Conservation (phyloP, 1,140 invertebrate species). For the Cotesia vestalis region DNA sequence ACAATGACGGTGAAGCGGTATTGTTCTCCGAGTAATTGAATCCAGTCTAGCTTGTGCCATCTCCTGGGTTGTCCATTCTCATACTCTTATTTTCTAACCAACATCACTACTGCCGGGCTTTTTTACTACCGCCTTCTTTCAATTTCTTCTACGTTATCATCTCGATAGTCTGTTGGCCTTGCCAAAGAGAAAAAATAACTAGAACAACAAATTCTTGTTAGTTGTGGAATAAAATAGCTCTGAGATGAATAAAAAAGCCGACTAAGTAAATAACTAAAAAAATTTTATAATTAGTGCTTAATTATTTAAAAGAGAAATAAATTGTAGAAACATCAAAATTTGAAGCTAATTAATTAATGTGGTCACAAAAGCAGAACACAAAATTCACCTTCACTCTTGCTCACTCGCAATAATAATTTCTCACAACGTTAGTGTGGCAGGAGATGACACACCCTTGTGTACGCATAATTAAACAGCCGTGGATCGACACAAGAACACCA, state of each 20-base stretch:
- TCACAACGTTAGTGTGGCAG: slow-evolving; percentile 11
- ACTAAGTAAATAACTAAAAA: too few relatives aligned
- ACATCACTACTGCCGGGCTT: slow-evolving; percentile 21
- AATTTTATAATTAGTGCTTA: too few relatives aligned
- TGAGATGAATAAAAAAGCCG: too few relatives aligned
- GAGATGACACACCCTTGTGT: slow-evolving; percentile 34
- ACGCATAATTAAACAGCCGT: slow-evolving; percentile 40
- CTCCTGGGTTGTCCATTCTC: slow-evolving; percentile 37
- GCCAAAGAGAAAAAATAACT: not conserved
- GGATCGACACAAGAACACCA: slow-evolving; percentile 25
- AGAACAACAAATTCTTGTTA: not conserved
- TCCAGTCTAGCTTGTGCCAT: slow-evolving; percentile 50
- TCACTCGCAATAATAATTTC: slow-evolving; percentile 23
- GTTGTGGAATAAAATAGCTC: too few relatives aligned
- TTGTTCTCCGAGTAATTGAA: slow-evolving; percentile 67
- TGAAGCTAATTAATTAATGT: too few relatives aligned
- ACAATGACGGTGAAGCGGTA: slow-evolving; percentile 61
- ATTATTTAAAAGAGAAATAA: too few relatives aligned
- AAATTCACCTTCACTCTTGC: not conserved
- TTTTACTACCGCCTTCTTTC: slow-evolving; percentile 21
- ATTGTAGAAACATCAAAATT: too few relatives aligned
- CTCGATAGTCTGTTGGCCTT: not conserved
- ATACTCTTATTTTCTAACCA: slow-evolving; percentile 34
- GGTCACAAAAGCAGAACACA: not conserved
- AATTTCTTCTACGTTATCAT: slow-evolving; percentile 14